These are phyloP conservation scores for Ochropleura leucogaster DNA, from an alignment of 2,888 invertebrate species.

Conservation along the genomic window DNA sequence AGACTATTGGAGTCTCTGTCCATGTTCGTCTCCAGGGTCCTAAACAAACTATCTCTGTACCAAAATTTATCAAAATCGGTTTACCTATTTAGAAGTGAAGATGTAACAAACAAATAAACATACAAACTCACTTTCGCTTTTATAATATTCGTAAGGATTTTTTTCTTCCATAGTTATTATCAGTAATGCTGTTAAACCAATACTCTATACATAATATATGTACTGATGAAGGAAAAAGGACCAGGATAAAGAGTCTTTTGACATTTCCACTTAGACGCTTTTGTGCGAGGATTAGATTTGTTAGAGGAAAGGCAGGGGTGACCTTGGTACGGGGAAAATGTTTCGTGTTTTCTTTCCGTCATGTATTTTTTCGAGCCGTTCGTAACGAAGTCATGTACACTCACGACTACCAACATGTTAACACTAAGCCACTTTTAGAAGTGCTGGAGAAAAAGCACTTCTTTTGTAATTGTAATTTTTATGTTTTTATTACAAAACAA, in stretches of 20 bases:
- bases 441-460: too few species aligned
- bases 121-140: too few species aligned
- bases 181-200: neutral
- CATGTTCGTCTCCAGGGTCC: too few species aligned
- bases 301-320: neutral
- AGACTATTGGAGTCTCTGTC: too few species aligned
- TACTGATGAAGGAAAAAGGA: neutral
- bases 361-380: neutral
- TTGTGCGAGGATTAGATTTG: constrained; percentile 15
- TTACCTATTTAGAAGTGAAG: too few species aligned
- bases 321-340: constrained; percentile 5
- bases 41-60: too few species aligned
- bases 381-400: neutral
- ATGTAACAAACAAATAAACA: too few species aligned
- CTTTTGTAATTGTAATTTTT: too few species aligned
- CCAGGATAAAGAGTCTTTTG: neutral
- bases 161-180: neutral
- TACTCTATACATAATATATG: neutral
- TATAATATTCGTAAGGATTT: neutral
- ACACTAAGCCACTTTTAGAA: too few species aligned
- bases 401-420: too few species aligned
- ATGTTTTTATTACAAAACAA: too few species aligned
- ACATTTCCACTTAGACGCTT: constrained; percentile 5
- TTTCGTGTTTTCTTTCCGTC: neutral
- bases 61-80: too few species aligned